Evolutionary conservation across 2,113 vertebrate species (phyloP).

Genomic region (Cyrtonyx montezumae): DNA sequence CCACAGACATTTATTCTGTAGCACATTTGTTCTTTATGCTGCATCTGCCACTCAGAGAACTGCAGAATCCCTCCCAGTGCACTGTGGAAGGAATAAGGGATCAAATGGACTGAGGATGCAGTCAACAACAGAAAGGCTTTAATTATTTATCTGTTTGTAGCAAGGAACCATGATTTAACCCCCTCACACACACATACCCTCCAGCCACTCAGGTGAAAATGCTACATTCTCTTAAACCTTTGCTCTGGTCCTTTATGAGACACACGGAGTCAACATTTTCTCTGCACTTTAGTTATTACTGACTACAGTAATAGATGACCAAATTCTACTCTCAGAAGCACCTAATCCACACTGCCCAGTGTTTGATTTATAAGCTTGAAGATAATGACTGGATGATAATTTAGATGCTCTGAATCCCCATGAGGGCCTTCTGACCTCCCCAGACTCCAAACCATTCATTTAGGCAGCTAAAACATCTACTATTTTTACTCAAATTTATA

Average conservation of each 20-base stretch:
- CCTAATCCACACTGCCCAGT: neutral
- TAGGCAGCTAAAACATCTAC: neutral
- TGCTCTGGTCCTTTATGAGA: slow-evolving; percentile 18
- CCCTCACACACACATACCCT: neutral
- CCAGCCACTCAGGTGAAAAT: slow-evolving; percentile 55
- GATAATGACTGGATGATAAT: neutral
- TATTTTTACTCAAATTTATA: neutral
- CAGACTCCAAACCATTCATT: neutral
- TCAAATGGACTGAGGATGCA: neutral
- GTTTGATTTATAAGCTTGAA: neutral
- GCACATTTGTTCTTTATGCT: neutral
- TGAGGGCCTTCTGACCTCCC: neutral
- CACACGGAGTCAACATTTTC: neutral
- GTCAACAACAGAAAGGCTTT: neutral
- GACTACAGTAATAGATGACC: neutral
- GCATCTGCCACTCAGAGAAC: neutral
- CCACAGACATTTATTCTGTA: neutral
- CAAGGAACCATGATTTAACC: slow-evolving; percentile 2
- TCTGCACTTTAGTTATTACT: neutral
- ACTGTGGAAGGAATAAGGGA: neutral
- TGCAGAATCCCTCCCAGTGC: neutral
- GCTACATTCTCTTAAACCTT: slow-evolving; percentile 41
- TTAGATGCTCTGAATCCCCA: neutral
- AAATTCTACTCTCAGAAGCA: neutral
- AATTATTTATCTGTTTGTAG: slow-evolving; percentile 9